A percentile compares a stretch with the other conserved stretches of the same genome.
phyloP scores from a whole-genome alignment of 37 sponge, comb jelly and placozoan species.

The Hexactinellida sp. region DNA sequence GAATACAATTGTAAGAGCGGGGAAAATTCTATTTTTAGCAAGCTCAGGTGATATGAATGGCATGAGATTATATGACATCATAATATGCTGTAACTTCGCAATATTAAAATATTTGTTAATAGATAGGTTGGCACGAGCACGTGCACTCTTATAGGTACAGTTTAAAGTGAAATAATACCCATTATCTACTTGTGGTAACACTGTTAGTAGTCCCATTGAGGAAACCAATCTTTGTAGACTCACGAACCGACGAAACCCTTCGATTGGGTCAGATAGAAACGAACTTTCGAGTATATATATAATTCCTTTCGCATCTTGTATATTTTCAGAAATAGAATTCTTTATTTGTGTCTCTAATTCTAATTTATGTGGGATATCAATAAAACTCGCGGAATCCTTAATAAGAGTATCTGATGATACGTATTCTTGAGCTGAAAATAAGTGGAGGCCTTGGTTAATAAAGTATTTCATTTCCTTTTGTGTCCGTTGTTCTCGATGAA shows the following conservation, averaged over 20 bases:
- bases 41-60: not conserved
- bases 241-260: not conserved
- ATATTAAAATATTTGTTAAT: not conserved
- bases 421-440: not conserved
- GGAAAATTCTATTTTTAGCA: not conserved
- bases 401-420: too few relatives aligned
- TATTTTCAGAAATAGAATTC: not conserved
- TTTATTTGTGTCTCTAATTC: not conserved
- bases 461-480: not conserved
- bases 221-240: not conserved
- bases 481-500: not conserved
- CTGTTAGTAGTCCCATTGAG: not conserved
- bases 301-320: not conserved
- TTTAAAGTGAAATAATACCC: not conserved
- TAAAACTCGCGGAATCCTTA: too few relatives aligned
- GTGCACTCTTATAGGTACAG: not conserved
- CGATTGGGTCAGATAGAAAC: not conserved
- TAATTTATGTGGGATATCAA: not conserved
- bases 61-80: not conserved
- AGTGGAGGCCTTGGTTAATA: not conserved
- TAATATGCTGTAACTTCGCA: not conserved
- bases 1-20: not conserved
- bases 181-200: not conserved
- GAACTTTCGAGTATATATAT: not conserved
- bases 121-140: not conserved